A percentile compares a stretch with the other conserved stretches of the same genome.
Evolutionary conservation across 2,797 vertebrate genomes (phyloP).

Genomic region (Sparidentex hasta): DNA sequence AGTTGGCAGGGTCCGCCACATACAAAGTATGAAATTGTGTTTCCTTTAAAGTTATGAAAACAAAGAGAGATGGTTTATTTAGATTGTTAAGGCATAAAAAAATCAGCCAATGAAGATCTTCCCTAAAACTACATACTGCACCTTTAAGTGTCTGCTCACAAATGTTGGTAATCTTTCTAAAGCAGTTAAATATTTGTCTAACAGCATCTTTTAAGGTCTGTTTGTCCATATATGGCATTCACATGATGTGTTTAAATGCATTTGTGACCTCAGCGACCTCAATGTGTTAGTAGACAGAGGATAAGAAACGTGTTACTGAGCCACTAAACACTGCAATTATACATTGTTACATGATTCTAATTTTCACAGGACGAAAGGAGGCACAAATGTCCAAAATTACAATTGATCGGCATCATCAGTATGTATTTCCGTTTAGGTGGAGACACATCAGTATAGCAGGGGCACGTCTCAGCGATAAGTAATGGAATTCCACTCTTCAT

Average conservation of each 20-base stretch:
- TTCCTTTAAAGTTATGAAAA: no score
- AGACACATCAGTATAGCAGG: slow-evolving; percentile 26
- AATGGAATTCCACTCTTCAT: slow-evolving; percentile 67
- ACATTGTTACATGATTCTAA: slow-evolving; percentile 36
- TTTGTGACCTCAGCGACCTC: slow-evolving; percentile 28
- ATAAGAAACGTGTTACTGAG: slow-evolving; percentile 14
- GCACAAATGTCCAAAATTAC: neutral
- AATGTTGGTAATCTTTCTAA: neutral
- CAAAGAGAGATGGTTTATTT: no score
- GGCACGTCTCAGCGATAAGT: slow-evolving; percentile 47
- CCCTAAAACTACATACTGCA: no score
- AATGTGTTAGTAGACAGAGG: slow-evolving; percentile 8
- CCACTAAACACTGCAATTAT: slow-evolving; percentile 36
- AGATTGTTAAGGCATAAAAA: no score
- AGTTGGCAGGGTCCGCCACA: no score
- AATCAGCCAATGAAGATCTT: no score
- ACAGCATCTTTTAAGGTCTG: slow-evolving; percentile 8
- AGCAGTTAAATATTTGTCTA: slow-evolving; percentile 1
- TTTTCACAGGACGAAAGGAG: slow-evolving; percentile 35
- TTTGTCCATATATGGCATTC: neutral
- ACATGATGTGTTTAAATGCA: slow-evolving; percentile 6
- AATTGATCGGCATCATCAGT: slow-evolving; percentile 1
- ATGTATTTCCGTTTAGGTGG: slow-evolving; percentile 27
- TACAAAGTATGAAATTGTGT: no score
- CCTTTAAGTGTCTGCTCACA: no score